A percentile compares a stretch with the other conserved stretches of the same genome.
These are phyloP conservation scores for Caerostris extrusa DNA, from an alignment of 1,140 invertebrate species.

Conservation along the genomic window DNA sequence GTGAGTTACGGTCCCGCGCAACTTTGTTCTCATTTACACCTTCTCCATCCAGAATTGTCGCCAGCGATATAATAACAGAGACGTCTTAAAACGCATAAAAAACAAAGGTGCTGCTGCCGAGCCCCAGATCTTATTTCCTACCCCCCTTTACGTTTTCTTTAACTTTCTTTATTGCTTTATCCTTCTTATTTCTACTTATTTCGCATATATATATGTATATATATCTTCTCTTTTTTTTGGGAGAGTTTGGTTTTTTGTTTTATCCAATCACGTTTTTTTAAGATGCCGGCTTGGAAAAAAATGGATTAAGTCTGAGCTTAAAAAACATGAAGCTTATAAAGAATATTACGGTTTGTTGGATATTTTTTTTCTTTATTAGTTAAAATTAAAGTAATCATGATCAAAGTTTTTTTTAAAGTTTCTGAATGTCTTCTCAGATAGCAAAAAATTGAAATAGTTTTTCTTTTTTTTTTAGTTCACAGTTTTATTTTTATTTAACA, in stretches of 20 bases:
- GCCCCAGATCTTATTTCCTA: slow-evolving; percentile 61
- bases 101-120: slow-evolving; percentile 38
- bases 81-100: slow-evolving; percentile 72
- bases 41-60: slow-evolving; percentile 67
- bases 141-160: slow-evolving; percentile 40
- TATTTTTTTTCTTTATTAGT: too few relatives aligned
- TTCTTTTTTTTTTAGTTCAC: too few relatives aligned
- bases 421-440: too few relatives aligned
- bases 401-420: too few relatives aligned
- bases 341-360: too few relatives aligned
- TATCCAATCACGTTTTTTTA: slow-evolving; percentile 51
- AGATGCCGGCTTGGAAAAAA: slow-evolving; percentile 39
- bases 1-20: slow-evolving; percentile 71
- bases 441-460: too few relatives aligned
- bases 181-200: too few relatives aligned
- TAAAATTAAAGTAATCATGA: too few relatives aligned
- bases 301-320: slow-evolving; percentile 59
- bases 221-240: neutral
- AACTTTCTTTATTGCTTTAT: slow-evolving; percentile 59
- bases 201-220: too few relatives aligned
- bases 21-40: slow-evolving; percentile 78
- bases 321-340: neutral
- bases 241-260: neutral
- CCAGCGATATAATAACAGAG: slow-evolving; percentile 71
- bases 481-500: too few relatives aligned